Evolutionary conservation across 2,113 vertebrate species (phyloP).

Genomic region (Pterocles orientalis): DNA sequence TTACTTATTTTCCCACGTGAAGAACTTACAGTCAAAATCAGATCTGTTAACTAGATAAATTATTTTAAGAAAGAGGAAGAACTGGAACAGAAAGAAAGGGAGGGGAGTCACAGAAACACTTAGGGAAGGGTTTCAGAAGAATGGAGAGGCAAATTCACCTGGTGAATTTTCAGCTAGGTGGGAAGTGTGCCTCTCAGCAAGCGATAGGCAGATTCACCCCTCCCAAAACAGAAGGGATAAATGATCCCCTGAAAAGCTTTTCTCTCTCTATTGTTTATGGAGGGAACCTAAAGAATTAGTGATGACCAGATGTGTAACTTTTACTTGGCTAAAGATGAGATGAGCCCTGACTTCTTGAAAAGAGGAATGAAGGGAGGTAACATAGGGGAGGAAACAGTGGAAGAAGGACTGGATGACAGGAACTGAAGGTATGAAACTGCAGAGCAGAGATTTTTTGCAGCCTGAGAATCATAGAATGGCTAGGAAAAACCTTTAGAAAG

Average conservation of each 20-base stretch:
- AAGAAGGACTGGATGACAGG: neutral
- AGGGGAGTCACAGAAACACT: neutral
- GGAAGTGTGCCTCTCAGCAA: neutral
- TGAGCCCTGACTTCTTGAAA: neutral
- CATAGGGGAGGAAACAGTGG: neutral
- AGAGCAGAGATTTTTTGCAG: neutral
- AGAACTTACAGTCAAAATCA: neutral
- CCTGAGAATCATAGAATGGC: neutral
- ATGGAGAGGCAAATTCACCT: neutral
- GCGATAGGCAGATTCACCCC: neutral
- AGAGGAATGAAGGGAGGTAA: neutral
- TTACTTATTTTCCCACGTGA: neutral
- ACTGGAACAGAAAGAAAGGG: neutral
- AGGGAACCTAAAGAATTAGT: neutral
- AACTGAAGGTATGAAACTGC: neutral
- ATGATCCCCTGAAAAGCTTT: neutral
- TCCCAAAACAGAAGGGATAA: neutral
- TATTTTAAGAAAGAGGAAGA: neutral
- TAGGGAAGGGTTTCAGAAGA: neutral
- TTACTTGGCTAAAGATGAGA: neutral
- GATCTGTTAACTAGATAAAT: neutral
- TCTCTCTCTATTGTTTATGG: neutral
- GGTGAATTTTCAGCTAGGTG: neutral
- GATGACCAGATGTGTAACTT: neutral
- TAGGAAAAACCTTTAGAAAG: neutral